These are phyloP conservation scores for Valencia hispanica DNA, from an alignment of 2,797 vertebrate species.

Conservation along the genomic window DNA sequence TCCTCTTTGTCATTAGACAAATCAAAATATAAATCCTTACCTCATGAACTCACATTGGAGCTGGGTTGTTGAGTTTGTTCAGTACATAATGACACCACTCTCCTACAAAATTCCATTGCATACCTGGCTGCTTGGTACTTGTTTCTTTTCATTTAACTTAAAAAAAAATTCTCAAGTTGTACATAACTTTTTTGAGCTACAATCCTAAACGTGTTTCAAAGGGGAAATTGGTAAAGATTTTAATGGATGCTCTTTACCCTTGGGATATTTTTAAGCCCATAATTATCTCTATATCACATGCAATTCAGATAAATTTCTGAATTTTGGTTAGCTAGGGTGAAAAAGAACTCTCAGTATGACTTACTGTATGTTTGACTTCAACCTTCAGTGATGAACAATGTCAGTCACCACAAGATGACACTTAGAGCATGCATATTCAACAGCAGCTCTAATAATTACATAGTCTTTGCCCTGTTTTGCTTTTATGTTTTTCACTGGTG, in stretches of 20 bases:
- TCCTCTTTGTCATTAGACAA: too few species aligned
- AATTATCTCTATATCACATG: background rate
- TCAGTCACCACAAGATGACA: conserved; percentile 69
- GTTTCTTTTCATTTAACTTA: background rate
- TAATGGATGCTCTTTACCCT: background rate
- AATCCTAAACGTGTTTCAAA: background rate
- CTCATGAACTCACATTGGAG: too few species aligned
- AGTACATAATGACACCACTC: too few species aligned
- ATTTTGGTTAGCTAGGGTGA: background rate
- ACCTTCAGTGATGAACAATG: conserved; percentile 36
- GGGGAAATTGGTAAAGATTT: background rate
- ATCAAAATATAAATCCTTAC: too few species aligned
- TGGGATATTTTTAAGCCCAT: background rate
- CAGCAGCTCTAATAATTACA: conserved; percentile 38
- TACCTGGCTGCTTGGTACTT: background rate
- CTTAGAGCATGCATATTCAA: conserved; percentile 47
- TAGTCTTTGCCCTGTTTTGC: conserved; percentile 27
- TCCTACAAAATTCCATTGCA: background rate
- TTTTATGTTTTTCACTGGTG: conserved; percentile 11
- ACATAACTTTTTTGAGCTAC: background rate
- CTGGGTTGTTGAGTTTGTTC: too few species aligned
- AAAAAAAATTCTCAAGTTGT: background rate
- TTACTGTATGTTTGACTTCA: background rate
- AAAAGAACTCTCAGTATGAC: background rate
- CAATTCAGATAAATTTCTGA: background rate